Evolutionary conservation across 2,113 vertebrate genomes (phyloP), one percentile per base, ranked within the genome.

Genomic region (Anseranas semipalmata): DNA sequence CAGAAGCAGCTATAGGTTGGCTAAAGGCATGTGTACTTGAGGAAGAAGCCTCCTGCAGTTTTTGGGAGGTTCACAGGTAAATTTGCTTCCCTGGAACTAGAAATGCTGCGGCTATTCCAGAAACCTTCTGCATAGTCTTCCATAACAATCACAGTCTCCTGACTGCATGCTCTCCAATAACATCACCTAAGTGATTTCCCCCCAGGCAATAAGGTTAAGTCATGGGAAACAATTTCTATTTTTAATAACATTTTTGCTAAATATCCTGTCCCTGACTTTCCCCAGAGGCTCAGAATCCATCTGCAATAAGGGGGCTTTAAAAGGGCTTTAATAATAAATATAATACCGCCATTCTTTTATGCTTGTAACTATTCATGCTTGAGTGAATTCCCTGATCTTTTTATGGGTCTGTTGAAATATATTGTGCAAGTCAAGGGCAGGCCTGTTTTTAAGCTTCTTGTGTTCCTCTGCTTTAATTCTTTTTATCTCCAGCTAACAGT

Each of bases 161-260:
- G 53, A 56, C 79, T 27, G 41, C 2, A 0, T 28, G 83, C 70
- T 94, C 73, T 90, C 76, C 80, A 45, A 39, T 60, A 92, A 85
- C 84, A 75, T 76, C 80, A 65, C 86, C 90, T 78, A 78, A 81
- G 83, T 89, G 86, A 92, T 95, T 93, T 85, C 92, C 90, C 90
- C 66, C 84, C 17, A 78, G 96, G 92, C 95, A 87, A 20, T 60
- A 33, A 95, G 92, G 89, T 92, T 95, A 97, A 97, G 77, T 78
- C 92, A 65, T 84, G 86, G 90, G 95, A 97, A 96, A 96, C 81
- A 93, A 89, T 87, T 95, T 96, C 96, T 96, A 92, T 96, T 96
- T 97, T 97, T 97, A 93, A 96, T 96, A 96, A 95, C 62, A 39
- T 94, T 97, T 97, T 90, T 94, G 86, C 96, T 96, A 96, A 96